A percentile compares a stretch with the other conserved stretches of the same genome.
Conservation (phyloP, 2,888 invertebrate species). For the Hypena proboscidalis region DNA sequence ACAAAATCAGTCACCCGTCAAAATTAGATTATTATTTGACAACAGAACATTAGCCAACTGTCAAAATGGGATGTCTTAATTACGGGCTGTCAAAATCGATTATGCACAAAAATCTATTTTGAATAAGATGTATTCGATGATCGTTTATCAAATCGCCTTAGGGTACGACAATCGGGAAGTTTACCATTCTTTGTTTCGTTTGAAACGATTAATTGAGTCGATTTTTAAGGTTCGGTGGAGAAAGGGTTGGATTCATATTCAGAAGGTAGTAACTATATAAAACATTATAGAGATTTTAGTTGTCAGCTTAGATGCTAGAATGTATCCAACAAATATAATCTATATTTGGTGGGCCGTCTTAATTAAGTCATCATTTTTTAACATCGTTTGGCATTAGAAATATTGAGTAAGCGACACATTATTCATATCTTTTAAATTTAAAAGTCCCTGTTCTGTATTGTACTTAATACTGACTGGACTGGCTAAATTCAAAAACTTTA, state of each 20-base stretch:
- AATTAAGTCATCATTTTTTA: no score
- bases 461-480: no score
- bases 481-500: no score
- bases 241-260: constrained; percentile 12
- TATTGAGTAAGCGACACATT: no score
- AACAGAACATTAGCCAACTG: constrained; percentile 60
- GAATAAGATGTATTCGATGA: constrained; percentile 72
- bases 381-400: no score
- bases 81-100: constrained; percentile 72
- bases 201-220: constrained; percentile 43
- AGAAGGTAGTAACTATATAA: background rate
- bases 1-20: constrained; percentile 62
- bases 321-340: no score
- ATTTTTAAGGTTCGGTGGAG: constrained; percentile 23
- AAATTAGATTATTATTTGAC: constrained; percentile 65
- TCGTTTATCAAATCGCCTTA: constrained; percentile 65
- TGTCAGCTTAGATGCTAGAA: no score
- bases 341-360: no score
- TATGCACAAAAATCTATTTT: constrained; percentile 65
- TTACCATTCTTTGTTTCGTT: constrained; percentile 42
- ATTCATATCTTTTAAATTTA: no score
- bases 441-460: no score
- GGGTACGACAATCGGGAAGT: constrained; percentile 43
- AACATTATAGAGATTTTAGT: no score
- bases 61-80: constrained; percentile 51